A percentile compares a stretch with the other conserved stretches of the same genome.
phyloP scores from a whole-genome alignment of 2,888 invertebrate genomes.

The Chloroclysta siterata region DNA sequence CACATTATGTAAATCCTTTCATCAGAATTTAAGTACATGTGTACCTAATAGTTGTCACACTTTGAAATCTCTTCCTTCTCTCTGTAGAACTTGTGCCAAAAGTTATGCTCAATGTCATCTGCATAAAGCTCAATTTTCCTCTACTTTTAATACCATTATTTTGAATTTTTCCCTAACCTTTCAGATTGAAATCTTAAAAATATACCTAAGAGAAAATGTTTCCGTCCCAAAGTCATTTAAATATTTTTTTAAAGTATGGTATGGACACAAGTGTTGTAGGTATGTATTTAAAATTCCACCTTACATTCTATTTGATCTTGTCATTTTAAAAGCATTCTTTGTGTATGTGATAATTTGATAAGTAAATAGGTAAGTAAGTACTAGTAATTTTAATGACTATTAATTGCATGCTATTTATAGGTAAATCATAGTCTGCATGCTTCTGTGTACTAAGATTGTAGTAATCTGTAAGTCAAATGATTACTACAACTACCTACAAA shows the following conservation, averaged over 20 bases:
- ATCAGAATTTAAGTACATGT: too few relatives aligned
- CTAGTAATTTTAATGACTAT: constrained; percentile 45
- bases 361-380: constrained; percentile 45
- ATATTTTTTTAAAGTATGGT: constrained; percentile 63
- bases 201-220: constrained; percentile 67
- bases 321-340: constrained; percentile 55
- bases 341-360: constrained; percentile 43
- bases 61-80: constrained; percentile 7
- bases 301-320: constrained; percentile 48
- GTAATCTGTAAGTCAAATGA: constrained; percentile 58
- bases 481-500: constrained; percentile 43
- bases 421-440: constrained; percentile 51
- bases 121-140: constrained; percentile 40
- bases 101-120: constrained; percentile 42
- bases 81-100: constrained; percentile 40
- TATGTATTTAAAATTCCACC: constrained; percentile 54
- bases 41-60: not conserved
- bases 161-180: constrained; percentile 23
- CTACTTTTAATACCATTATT: constrained; percentile 27
- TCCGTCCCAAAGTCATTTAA: constrained; percentile 84
- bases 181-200: constrained; percentile 37
- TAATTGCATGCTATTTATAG: constrained; percentile 42
- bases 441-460: constrained; percentile 54
- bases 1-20: not conserved
- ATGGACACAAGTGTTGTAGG: constrained; percentile 43